phyloP scores from a whole-genome alignment of 2,113 vertebrate species.

The Gnathonemus echidnorhynchus region DNA sequence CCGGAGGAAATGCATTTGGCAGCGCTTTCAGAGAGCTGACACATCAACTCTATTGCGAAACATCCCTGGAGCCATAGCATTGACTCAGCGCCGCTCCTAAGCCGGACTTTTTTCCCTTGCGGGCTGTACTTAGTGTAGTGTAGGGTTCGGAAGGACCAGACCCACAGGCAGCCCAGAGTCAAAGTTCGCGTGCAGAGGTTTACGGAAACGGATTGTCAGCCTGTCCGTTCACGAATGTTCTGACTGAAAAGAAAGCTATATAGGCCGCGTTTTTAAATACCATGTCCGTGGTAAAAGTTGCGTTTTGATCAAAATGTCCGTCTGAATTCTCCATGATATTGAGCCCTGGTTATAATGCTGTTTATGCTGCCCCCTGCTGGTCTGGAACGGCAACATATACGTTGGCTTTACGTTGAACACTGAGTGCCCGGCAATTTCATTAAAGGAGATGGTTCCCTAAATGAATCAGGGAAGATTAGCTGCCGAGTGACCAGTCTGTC shows the following conservation, averaged over 20 bases:
- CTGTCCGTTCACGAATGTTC: neutral
- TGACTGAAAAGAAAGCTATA: neutral
- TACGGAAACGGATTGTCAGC: neutral
- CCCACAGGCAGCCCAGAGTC: neutral
- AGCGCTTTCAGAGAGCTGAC: neutral
- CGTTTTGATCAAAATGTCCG: neutral
- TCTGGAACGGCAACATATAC: neutral
- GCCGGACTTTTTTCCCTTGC: neutral
- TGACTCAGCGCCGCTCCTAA: neutral
- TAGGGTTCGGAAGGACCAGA: too few relatives aligned
- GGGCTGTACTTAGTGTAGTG: neutral
- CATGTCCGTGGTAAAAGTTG: neutral
- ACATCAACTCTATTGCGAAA: neutral
- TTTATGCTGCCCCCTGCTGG: neutral
- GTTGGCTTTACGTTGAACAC: neutral
- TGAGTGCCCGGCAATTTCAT: neutral
- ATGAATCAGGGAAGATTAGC: neutral
- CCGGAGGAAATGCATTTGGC: neutral
- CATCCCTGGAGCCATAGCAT: neutral
- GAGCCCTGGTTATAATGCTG: neutral
- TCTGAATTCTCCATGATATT: neutral
- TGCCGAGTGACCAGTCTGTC: neutral
- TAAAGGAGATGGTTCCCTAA: neutral
- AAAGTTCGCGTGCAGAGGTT: neutral
- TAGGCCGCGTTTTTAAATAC: neutral